Base-by-base conservation (phyloP, 2,888 invertebrate genomes). In the Selenia dentaria region DNA sequence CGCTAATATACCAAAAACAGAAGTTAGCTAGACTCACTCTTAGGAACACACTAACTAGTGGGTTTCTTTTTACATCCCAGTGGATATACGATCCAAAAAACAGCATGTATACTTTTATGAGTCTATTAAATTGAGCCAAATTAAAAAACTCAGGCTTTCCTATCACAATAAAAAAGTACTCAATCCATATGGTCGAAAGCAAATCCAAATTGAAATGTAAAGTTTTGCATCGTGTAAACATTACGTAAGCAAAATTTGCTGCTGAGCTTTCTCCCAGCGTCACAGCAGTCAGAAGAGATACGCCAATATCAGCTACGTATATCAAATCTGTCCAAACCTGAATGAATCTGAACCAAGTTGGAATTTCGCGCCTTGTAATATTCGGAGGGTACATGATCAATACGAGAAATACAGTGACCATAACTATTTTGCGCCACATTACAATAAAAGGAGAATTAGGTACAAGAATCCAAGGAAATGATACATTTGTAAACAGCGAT, bases 401-500 rank as follows among this genome's bases (percentile, higher is more conserved):
- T 2, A 80, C 83, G 3, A 76, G 29, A 18, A 65, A 57, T 3
- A 83, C 82, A 0, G 79, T 80, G 1, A 54, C 12, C 10, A 58
- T 18, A 2, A 86, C 74, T 29, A 87, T 68, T 33, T 54, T 52
- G 34, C 67, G 64, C 87, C 87, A 87, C 9, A 76, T 51, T 1
- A 40, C 36, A 31, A 55, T 55, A 36, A 86, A 83, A 32, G 34
- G 37, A 2, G 87, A 83, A 20, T 79, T 55, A 0, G 79, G 72
- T 26, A 72, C 54, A 11, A 87, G 61, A 51, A 86, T 74, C 78
- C 82, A 85, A 1, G 87, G 87, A 59, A 87, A 87, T 16, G 56
- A 61, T 0, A 72, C 66, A 42, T 71, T 78, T 0, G 67, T 63
- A 41, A 87, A 86, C 61, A 83, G 65, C 0, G 84, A 78, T 38